Percentiles rank a stretch among this genome's conserved stretches.
Evolutionary conservation across 2,113 vertebrate species (phyloP).

Genomic region (Tonatia bakeri): DNA sequence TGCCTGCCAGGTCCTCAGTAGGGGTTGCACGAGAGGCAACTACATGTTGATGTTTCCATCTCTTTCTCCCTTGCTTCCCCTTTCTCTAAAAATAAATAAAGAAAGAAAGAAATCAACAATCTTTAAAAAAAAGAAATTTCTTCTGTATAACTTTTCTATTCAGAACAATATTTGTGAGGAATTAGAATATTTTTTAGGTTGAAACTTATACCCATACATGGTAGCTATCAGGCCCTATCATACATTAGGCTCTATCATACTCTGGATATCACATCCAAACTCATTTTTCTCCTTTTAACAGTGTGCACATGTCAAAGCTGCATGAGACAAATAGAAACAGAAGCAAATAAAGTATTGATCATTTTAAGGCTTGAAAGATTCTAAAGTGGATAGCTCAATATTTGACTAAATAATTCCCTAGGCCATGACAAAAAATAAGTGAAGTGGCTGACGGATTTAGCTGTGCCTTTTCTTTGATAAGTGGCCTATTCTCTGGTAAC

Average conservation of each 20-base stretch:
- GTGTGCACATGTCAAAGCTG: neutral
- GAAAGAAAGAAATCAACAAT: too few relatives aligned
- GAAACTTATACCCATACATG: neutral
- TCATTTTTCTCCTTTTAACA: neutral
- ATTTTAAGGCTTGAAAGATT: neutral
- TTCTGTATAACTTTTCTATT: neutral
- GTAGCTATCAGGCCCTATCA: neutral
- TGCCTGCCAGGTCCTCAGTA: too few relatives aligned
- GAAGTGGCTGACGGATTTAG: conserved; percentile 11
- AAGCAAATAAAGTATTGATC: conserved; percentile 46
- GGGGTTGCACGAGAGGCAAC: too few relatives aligned
- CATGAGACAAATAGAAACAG: neutral
- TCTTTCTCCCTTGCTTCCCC: too few relatives aligned
- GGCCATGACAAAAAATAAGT: neutral
- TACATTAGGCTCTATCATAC: too few relatives aligned
- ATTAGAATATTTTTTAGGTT: neutral
- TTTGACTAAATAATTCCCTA: conserved; percentile 27
- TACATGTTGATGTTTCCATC: too few relatives aligned
- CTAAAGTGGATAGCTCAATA: neutral
- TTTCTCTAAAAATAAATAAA: too few relatives aligned
- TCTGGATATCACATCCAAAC: neutral
- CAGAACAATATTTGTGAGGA: neutral
- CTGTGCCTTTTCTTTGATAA: neutral
- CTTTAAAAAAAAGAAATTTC: neutral
- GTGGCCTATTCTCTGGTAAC: neutral